Evolutionary conservation across 1,140 invertebrate species (phyloP).

Genomic region (Druon quercuslanigerum): DNA sequence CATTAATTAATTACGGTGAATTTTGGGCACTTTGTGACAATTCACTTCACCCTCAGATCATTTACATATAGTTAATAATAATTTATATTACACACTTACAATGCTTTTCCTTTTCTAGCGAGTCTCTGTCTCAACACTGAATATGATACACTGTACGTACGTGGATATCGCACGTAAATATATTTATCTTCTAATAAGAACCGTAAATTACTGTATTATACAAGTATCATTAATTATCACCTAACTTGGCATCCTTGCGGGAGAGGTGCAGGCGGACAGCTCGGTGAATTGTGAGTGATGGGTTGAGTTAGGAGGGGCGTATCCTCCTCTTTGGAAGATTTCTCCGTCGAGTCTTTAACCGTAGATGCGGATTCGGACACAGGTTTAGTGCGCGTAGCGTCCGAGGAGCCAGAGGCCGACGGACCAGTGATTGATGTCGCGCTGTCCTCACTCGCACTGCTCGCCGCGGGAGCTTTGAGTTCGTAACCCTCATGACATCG

Average conservation of each 20-base stretch:
- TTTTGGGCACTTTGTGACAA: constrained; percentile 74
- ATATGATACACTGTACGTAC: constrained; percentile 52
- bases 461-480: constrained; percentile 69
- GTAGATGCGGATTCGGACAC: constrained; percentile 34
- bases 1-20: constrained; percentile 57
- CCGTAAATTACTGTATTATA: constrained; percentile 70
- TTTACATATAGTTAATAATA: constrained; percentile 66
- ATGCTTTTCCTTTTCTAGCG: constrained; percentile 58
- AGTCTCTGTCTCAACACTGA: constrained; percentile 61
- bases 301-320: constrained; percentile 21
- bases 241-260: constrained; percentile 91
- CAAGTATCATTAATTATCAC: constrained; percentile 84
- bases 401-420: constrained; percentile 1
- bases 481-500: constrained; percentile 84
- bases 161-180: constrained; percentile 52
- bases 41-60: constrained; percentile 74
- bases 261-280: constrained; percentile 77
- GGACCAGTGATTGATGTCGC: constrained; percentile 32
- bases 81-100: constrained; percentile 69
- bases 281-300: constrained; percentile 59
- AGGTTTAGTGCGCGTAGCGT: constrained; percentile 1
- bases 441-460: constrained; percentile 38
- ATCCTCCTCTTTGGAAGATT: constrained; percentile 54
- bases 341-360: constrained; percentile 38
- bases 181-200: constrained; percentile 60